Conservation (phyloP, 2,888 invertebrate genomes). For the Macaria liturata region DNA sequence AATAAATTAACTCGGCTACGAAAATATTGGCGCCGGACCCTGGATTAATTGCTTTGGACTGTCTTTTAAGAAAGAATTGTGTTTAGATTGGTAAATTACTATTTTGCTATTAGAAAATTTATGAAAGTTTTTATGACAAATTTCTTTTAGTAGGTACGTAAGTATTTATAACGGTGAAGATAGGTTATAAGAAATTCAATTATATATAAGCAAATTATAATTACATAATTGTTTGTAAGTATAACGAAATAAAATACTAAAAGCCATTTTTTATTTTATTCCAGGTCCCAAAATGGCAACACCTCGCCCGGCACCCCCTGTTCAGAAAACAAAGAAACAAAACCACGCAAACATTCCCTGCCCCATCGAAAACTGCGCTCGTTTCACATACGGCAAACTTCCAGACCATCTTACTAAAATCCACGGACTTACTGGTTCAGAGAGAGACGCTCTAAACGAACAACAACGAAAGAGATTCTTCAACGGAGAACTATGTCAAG, state of each 20-base stretch:
- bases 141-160: no score
- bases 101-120: no score
- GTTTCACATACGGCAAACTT: slow-evolving; percentile 79
- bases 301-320: slow-evolving; percentile 56
- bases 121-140: no score
- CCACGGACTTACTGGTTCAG: slow-evolving; percentile 76
- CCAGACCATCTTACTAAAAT: slow-evolving; percentile 80
- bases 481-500: slow-evolving; percentile 81
- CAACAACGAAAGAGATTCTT: slow-evolving; percentile 79
- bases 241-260: no score
- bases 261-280: no score
- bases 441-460: slow-evolving; percentile 76
- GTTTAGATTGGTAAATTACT: no score
- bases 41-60: slow-evolving; percentile 33
- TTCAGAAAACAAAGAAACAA: slow-evolving; percentile 75
- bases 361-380: slow-evolving; percentile 79
- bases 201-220: no score
- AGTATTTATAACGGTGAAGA: no score
- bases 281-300: slow-evolving; percentile 50
- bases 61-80: slow-evolving; percentile 3
- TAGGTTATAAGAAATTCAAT: no score
- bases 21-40: slow-evolving; percentile 44
- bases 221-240: no score
- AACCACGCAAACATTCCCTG: slow-evolving; percentile 81
- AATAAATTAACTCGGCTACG: slow-evolving; percentile 77